Base-by-base conservation (phyloP, 2,888 invertebrate genomes). In the Zaprionus obscuricornis region DNA sequence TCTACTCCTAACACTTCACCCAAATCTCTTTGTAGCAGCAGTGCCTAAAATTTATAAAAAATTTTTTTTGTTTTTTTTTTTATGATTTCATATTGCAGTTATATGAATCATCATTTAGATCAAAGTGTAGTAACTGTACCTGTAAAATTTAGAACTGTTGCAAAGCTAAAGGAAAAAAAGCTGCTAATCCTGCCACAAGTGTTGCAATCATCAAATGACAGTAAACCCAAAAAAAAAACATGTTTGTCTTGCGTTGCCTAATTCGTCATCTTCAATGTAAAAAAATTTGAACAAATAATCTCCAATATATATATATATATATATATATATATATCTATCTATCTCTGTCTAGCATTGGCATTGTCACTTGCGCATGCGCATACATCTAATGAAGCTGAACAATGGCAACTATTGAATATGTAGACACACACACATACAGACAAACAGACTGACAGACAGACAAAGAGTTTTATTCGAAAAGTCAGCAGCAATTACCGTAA, bases 311-410 rank as follows among this genome's bases (percentile, higher is more conserved):
- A n/a, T n/a, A n/a, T n/a, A n/a, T n/a, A n/a, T n/a, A n/a, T n/a
- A n/a, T n/a, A n/a, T n/a, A n/a, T 8, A 29, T 20, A 51, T 10
- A 27, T 13, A 29, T 17, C 45, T 14, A 8, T 13, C 24, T 29
- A 37, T 8, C 29, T 20, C 55, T 10, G 31, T 13, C 33, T 18
- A 37, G 8, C 10, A 36, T 24, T 13, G 10, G 2, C 27, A 17
- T 16, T 22, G 29, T 6, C 37, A 22, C n/a, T 37, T 37, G 37
- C 37, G 46, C 47, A 36, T 54, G 59, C 37, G 54, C 24, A 58
- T n/a, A 55, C 71, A 69, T 60, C 50, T 62, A 57, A 66, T 70
- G 72, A 71, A 69, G 13, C 11, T 22, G 42, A 22, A 66, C 60
- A 66, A 65, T 43, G 34, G 29, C 26, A 31, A 17, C 29, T 11